Evolutionary conservation across 1,140 invertebrate genomes (phyloP), one percentile per base, ranked within the genome.

Genomic region (Epicauta chinensis): DNA sequence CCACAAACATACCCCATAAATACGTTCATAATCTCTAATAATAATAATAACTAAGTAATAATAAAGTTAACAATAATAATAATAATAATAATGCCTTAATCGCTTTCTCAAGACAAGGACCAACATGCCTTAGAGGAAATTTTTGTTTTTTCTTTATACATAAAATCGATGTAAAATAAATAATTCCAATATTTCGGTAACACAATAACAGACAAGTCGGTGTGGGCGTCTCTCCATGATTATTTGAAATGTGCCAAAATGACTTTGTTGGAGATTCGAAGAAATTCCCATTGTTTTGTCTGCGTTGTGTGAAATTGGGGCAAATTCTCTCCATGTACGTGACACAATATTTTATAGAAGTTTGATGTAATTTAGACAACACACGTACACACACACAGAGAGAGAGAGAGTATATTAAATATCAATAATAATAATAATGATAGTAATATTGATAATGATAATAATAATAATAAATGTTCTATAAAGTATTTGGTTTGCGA

Each of bases 101-200:
- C 41, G 42, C 35, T 50, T 51, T 53, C 37, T 13, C 32, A 52
- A 54, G 48, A 59, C 35, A 59, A 51, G 61, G 61, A 63, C 61
- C 61, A 63, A 63, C 41, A 50, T 63, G 61, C 61, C 61, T 63
- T 63, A 63, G 61, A 53, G 16, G 10, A 12, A 12, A 37, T 10
- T 10, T 37, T 12, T 10, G 12, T 13, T 37, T 15, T 13, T 37
- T 10, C 5, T 4, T 37, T 13, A 13, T 16, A 38, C 16, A 38
- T 38, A 15, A 15, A 16, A n/a, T 38, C 13, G 14, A 15, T 12
- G 12, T 38, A 13, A 12, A 13, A 38, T 35, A 3, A 35, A 12
- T 35, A 15, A n/a, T 3, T 16, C 12, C 14, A 4, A 10, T 3
- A 23, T 23, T 23, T 23, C 23, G 23, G 23, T n/a, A n/a, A 23